These are phyloP conservation scores for Mya arenaria DNA, from an alignment of 1,140 invertebrate genomes.

Conservation along the genomic window DNA sequence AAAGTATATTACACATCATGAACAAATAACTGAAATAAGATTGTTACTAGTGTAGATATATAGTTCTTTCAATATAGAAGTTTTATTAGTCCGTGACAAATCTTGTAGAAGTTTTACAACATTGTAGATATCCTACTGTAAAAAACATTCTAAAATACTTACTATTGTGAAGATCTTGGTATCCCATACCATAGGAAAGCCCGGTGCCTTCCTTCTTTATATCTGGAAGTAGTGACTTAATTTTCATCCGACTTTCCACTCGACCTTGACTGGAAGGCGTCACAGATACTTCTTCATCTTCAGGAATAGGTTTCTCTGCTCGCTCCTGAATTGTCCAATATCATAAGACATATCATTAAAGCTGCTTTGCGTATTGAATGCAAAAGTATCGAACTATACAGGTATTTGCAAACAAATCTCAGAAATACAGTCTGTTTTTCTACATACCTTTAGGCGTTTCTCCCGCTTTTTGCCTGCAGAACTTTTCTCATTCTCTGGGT, in stretches of 20 bases:
- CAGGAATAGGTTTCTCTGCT: background rate
- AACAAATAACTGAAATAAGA: too few relatives aligned
- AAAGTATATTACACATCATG: too few relatives aligned
- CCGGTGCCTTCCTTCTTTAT: constrained; percentile 39
- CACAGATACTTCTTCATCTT: background rate
- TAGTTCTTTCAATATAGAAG: too few relatives aligned
- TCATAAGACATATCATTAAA: too few relatives aligned
- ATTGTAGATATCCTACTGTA: too few relatives aligned
- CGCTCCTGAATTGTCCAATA: constrained; percentile 1
- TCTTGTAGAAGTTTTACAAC: too few relatives aligned
- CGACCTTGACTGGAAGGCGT: background rate
- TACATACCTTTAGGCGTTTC: background rate
- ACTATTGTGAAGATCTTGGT: constrained; percentile 35
- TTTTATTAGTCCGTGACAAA: too few relatives aligned
- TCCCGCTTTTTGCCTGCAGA: constrained; percentile 8
- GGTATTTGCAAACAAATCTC: background rate
- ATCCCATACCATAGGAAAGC: constrained; percentile 2
- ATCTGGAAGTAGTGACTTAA: constrained; percentile 30
- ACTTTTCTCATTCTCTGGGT: background rate
- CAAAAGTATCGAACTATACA: background rate
- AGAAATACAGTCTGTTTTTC: background rate
- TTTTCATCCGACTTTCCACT: constrained; percentile 13
- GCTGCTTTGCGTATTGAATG: background rate
- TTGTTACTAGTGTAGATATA: too few relatives aligned
- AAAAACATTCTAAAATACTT: constrained; percentile 17